A percentile compares a stretch with the other conserved stretches of the same genome.
Conservation (phyloP, 2,113 vertebrate species). For the Dicerorhinus sumatrensis region DNA sequence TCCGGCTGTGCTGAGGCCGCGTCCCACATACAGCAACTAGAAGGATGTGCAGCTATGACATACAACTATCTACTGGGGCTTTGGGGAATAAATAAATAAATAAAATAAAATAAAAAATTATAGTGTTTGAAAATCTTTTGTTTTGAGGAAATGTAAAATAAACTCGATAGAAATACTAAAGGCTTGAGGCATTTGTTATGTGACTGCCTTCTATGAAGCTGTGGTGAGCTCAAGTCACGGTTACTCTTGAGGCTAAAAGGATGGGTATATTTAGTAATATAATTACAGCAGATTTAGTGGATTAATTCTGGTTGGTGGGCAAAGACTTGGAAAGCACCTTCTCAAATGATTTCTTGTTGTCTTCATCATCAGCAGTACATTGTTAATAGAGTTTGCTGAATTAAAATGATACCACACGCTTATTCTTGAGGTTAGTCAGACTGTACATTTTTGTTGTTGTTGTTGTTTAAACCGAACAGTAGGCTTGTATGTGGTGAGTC, state of each 20-base stretch:
- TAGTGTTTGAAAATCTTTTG: constrained; percentile 33
- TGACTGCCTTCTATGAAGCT: neutral
- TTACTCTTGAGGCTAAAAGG: neutral
- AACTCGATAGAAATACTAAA: neutral
- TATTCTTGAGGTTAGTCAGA: neutral
- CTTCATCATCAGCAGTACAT: neutral
- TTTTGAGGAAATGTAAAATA: neutral
- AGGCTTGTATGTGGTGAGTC: neutral
- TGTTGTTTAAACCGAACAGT: neutral
- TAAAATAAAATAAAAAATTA: too few species aligned
- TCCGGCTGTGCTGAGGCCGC: too few species aligned
- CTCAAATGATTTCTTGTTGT: neutral
- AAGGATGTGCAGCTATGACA: too few species aligned
- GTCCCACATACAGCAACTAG: too few species aligned
- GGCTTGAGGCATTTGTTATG: neutral
- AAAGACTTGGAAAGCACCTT: constrained; percentile 19
- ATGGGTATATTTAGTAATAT: neutral
- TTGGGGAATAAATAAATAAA: too few species aligned
- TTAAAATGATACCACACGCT: neutral
- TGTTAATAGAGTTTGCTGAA: neutral
- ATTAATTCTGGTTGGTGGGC: neutral
- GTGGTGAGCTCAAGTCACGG: neutral
- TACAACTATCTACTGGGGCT: too few species aligned
- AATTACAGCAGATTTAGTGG: neutral
- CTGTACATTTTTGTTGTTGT: neutral